Percentiles rank a stretch among this genome's conserved stretches.
phyloP scores from a whole-genome alignment of 2,888 invertebrate species.

The Lasius fuliginosus region DNA sequence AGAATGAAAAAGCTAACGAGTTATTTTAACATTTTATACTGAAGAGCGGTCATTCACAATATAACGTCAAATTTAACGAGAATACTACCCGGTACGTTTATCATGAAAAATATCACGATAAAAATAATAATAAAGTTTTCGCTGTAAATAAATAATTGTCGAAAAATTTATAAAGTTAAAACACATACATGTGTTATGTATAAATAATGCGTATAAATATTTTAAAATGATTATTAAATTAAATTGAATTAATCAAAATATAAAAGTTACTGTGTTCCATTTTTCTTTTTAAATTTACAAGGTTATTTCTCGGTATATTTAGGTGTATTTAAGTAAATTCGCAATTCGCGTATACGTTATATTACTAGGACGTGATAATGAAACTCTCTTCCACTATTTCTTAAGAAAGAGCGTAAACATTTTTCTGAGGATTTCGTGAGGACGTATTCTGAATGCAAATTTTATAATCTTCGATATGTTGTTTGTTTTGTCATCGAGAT shows the following conservation, averaged over 20 bases:
- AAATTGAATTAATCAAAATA: slow-evolving; percentile 17
- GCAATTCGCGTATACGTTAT: neutral
- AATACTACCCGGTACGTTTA: neutral
- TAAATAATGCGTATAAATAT: neutral
- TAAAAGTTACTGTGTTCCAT: neutral
- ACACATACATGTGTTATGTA: neutral
- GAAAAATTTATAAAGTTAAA: neutral
- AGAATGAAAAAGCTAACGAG: slow-evolving; percentile 24
- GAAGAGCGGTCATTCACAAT: neutral
- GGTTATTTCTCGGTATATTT: neutral
- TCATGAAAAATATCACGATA: slow-evolving; percentile 14
- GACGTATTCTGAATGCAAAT: slow-evolving; percentile 25
- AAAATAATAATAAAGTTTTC: slow-evolving; percentile 25
- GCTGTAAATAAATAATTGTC: neutral
- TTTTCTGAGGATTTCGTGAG: neutral
- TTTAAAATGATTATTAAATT: neutral
- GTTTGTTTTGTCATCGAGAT: slow-evolving; percentile 48
- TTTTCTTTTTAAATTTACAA: neutral
- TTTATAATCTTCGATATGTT: slow-evolving; percentile 49
- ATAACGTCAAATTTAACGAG: neutral
- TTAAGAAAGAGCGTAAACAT: neutral
- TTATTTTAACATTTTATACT: slow-evolving; percentile 34
- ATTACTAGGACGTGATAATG: neutral
- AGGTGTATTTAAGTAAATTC: neutral
- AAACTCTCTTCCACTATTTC: neutral